Percentiles rank a stretch among this genome's conserved stretches.
Evolutionary conservation across 1,140 invertebrate genomes (phyloP).

Genomic region (Phortica variegata): DNA sequence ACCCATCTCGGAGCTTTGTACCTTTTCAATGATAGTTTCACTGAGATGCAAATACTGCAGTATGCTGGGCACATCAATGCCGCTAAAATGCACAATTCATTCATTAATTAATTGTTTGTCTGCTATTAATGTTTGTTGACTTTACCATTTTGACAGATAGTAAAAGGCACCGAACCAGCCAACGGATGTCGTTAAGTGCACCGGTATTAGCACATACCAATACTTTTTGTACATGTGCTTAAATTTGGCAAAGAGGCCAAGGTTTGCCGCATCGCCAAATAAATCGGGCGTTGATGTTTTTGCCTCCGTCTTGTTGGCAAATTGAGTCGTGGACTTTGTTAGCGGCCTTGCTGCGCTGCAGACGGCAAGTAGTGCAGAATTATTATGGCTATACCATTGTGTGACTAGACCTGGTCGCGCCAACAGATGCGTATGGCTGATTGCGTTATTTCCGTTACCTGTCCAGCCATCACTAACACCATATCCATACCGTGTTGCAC

Average conservation of each 20-base stretch:
- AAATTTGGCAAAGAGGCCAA: constrained; percentile 74
- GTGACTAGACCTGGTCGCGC: too few relatives aligned
- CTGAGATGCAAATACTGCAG: constrained; percentile 74
- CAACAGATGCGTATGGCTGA: too few relatives aligned
- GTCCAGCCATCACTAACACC: too few relatives aligned
- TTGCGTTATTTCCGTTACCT: too few relatives aligned
- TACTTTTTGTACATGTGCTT: constrained; percentile 91
- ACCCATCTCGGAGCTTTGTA: constrained; percentile 79
- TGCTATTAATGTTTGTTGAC: constrained; percentile 11
- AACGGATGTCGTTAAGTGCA: constrained; percentile 82
- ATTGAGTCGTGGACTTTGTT: constrained; percentile 25
- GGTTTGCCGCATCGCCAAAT: constrained; percentile 46
- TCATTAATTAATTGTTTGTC: constrained; percentile 2
- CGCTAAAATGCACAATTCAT: constrained; percentile 59
- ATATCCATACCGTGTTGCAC: too few relatives aligned
- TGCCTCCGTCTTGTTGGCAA: constrained; percentile 26
- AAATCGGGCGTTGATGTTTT: constrained; percentile 35
- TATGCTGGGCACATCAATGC: constrained; percentile 79
- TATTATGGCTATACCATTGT: constrained; percentile 3
- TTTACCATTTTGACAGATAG: constrained; percentile 80
- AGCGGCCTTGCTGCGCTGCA: too few relatives aligned
- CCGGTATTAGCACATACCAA: constrained; percentile 90
- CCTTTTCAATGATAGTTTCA: constrained; percentile 72
- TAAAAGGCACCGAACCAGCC: constrained; percentile 87
- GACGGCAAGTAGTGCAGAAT: constrained; percentile 2